A percentile compares a stretch with the other conserved stretches of the same genome.
Evolutionary conservation across 2,113 vertebrate genomes (phyloP).

Genomic region (Elachura formosa): DNA sequence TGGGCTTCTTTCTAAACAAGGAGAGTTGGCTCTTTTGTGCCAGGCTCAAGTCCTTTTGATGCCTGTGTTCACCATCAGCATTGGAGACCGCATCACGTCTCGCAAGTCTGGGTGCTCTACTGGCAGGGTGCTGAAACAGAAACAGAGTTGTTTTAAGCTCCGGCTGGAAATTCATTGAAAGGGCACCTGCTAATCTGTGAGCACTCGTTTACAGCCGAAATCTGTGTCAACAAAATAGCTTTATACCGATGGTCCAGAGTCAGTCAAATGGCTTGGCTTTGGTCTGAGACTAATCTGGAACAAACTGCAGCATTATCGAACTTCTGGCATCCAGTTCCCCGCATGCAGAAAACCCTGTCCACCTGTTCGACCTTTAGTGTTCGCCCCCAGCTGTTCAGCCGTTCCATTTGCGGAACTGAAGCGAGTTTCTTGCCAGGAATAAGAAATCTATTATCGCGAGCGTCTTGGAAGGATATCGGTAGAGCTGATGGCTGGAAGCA

Average conservation of each 20-base stretch:
- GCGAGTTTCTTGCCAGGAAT: background rate
- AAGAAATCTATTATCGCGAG: background rate
- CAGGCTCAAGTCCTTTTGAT: background rate
- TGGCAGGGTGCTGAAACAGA: background rate
- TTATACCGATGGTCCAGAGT: background rate
- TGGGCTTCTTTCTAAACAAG: background rate
- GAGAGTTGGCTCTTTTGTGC: background rate
- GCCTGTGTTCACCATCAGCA: rapidly evolving
- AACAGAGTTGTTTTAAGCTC: rapidly evolving
- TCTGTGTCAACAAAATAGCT: background rate
- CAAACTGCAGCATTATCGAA: background rate
- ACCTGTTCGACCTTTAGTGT: background rate
- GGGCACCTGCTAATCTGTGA: background rate
- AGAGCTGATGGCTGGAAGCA: background rate
- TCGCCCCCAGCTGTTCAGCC: background rate
- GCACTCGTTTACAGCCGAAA: background rate
- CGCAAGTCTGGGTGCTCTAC: background rate
- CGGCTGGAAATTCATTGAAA: background rate
- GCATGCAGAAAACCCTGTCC: background rate
- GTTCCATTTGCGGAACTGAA: background rate
- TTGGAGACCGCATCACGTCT: background rate
- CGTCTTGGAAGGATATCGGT: background rate
- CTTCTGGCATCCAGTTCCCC: background rate
- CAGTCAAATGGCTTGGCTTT: background rate
- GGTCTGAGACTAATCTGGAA: background rate